Evolutionary conservation across 2,888 invertebrate genomes (phyloP), one percentile per base, ranked within the genome.

Genomic region (Caenorhabditis becei): DNA sequence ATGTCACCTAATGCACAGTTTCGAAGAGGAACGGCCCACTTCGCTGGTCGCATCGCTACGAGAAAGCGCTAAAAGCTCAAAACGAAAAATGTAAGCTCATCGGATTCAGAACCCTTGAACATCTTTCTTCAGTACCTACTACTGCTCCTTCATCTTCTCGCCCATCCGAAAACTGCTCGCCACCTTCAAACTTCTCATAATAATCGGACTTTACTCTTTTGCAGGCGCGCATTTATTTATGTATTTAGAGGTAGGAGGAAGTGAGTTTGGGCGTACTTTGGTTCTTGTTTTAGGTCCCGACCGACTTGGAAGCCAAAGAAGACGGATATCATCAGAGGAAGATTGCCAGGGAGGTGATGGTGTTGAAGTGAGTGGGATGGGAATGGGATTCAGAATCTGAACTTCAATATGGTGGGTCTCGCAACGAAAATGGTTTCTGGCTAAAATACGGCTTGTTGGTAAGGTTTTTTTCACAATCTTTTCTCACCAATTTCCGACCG

Each of bases 151-250:
- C 37, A 28, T 83, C 16, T 66, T 54, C 20, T 28, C 44, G 1
- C 83, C 85, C 0, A 70, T 85, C 32, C 77, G 77, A 61, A 74
- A 66, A 23, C 23, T 83, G 1, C 62, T 85, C 1, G 35, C 61
- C 23, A 77, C 81, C 32, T 82, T 82, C 63, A 84, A 84, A 75
- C 51, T 86, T 23, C 72, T 87, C 18, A 85, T 87, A 24, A 77
- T 89, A 20, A 88, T 89, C 28, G 84, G 83, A 14, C 47, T 88
- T 16, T 90, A 88, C 67, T 87, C 90, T 7, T 70, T 90, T 23
- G 56, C 90, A 35, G 90, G 90, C 24, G 90, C 89, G 2, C 83
- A 84, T 80, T 77, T 89, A 49, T 90, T 90, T 59, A 88, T 88
- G 85, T 88, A 85, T 79, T 79, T 89, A 23, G 90, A 90, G 80